phyloP scores from a whole-genome alignment of 2,113 vertebrate genomes.

The Ictalurus furcatus region DNA sequence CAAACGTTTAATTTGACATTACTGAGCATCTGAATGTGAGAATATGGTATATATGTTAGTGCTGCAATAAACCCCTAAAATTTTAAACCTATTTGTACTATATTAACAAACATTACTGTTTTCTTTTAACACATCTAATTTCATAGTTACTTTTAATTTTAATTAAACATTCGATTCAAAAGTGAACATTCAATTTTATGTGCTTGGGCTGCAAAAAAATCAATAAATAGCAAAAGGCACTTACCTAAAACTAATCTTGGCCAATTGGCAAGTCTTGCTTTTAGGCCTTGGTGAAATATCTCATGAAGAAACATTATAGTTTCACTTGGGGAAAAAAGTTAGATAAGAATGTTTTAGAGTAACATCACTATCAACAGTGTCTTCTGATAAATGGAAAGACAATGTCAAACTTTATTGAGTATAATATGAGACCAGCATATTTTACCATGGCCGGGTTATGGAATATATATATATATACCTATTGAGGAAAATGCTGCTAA shows the following conservation, averaged over 20 bases:
- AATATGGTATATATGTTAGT: not conserved
- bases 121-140: not conserved
- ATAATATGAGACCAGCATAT: not conserved
- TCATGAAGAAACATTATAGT: slow-evolving; percentile 99
- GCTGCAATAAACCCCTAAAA: not conserved
- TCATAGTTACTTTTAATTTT: not conserved
- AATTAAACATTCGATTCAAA: too few species aligned
- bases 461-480: slow-evolving; percentile 54
- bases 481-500: slow-evolving; percentile 97
- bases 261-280: slow-evolving; percentile 96
- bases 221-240: slow-evolving; percentile 45
- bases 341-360: not conserved
- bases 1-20: not conserved
- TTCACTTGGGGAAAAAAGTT: slow-evolving; percentile 76
- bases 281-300: slow-evolving; percentile 97
- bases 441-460: not conserved
- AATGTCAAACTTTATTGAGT: not conserved
- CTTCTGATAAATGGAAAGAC: not conserved
- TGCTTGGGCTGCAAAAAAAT: not conserved
- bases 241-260: slow-evolving; percentile 94
- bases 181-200: not conserved
- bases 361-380: not conserved
- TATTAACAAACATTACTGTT: not conserved
- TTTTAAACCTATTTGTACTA: not conserved
- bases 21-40: not conserved